These are phyloP conservation scores for Helostoma temminkii DNA, from an alignment of 2,797 vertebrate species.

Conservation along the genomic window DNA sequence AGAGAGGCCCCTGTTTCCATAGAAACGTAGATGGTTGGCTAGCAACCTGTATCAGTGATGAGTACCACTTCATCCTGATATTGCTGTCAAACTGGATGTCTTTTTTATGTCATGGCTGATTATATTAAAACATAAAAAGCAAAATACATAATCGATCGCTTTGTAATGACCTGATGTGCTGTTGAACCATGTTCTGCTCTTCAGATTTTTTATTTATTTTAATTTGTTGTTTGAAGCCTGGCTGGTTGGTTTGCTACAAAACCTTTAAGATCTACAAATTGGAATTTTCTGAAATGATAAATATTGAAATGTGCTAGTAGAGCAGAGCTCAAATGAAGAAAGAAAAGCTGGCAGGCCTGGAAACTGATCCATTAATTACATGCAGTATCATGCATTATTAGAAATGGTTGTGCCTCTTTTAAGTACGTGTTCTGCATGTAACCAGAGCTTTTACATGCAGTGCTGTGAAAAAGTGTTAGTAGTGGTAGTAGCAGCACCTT, in stretches of 20 bases:
- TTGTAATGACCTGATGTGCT: not conserved
- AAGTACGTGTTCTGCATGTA: not conserved
- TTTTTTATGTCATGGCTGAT: conserved; percentile 22
- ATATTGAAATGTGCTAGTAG: not conserved
- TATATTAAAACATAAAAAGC: not conserved
- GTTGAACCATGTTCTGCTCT: not conserved
- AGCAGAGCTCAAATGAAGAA: not conserved
- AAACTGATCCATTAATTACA: not conserved
- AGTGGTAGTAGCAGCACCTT: too few relatives aligned
- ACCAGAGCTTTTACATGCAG: conserved; percentile 4
- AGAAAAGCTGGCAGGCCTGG: too few relatives aligned
- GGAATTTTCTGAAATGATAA: conserved; percentile 15
- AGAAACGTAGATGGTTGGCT: conserved; percentile 66
- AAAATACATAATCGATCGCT: not conserved
- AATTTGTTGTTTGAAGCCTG: not conserved
- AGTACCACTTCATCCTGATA: conserved; percentile 38
- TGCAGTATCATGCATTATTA: not conserved
- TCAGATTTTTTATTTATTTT: not conserved
- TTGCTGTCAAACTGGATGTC: conserved; percentile 36
- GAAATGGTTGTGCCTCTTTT: not conserved
- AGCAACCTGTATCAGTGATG: conserved; percentile 53
- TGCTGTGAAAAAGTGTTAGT: too few relatives aligned
- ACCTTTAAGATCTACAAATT: conserved; percentile 6
- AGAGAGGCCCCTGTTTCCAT: conserved; percentile 67
- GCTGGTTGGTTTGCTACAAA: not conserved